Evolutionary conservation across 2,888 invertebrate genomes (phyloP).

Genomic region (Agonopterix subpropinquella): DNA sequence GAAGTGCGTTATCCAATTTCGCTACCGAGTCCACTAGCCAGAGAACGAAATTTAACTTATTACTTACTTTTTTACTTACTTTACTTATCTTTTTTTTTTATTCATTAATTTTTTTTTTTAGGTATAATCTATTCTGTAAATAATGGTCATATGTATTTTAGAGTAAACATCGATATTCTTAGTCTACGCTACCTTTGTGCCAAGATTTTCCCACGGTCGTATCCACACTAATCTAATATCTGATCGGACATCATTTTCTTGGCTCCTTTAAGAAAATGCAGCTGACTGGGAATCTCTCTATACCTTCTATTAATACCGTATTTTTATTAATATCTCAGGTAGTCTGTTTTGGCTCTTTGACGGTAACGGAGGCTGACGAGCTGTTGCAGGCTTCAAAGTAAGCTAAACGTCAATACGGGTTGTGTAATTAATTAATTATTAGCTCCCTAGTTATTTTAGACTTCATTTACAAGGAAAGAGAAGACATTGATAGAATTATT

Average conservation of each 20-base stretch:
- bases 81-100: too few species aligned
- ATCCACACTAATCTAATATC: slow-evolving; percentile 32
- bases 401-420: too few species aligned
- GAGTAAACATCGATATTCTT: too few species aligned
- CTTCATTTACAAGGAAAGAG: slow-evolving; percentile 12
- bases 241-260: slow-evolving; percentile 68
- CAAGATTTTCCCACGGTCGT: slow-evolving; percentile 4
- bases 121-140: too few species aligned
- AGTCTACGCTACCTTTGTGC: too few species aligned
- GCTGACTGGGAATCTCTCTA: slow-evolving; percentile 61
- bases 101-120: too few species aligned
- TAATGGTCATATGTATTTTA: too few species aligned
- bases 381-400: slow-evolving; percentile 2
- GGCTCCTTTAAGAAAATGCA: slow-evolving; percentile 73
- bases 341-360: slow-evolving; percentile 45
- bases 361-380: slow-evolving; percentile 13
- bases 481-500: too few species aligned
- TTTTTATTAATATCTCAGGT: slow-evolving; percentile 64
- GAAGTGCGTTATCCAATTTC: too few species aligned
- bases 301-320: slow-evolving; percentile 61
- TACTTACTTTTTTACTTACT: too few species aligned
- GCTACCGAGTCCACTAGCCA: too few species aligned
- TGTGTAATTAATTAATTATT: not conserved
- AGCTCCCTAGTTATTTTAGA: not conserved
- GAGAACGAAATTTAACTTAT: too few species aligned